Percentiles rank a stretch among this genome's conserved stretches.
Evolutionary conservation across 2,113 vertebrate genomes (phyloP).

Genomic region (Tragelaphus imberbis): DNA sequence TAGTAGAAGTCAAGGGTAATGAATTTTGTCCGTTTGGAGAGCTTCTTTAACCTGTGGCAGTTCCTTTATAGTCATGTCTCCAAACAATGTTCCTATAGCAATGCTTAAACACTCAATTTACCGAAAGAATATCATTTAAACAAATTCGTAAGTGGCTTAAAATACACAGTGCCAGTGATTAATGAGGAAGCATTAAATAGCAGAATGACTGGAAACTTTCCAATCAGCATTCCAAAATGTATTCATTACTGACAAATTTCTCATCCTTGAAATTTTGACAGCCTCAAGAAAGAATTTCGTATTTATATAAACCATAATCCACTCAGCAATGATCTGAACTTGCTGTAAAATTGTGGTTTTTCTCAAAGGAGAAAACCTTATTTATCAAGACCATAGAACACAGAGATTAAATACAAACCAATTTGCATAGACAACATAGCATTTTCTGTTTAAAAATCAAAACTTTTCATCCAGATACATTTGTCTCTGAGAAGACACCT

Average conservation of each 20-base stretch:
- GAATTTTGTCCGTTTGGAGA: conserved; percentile 9
- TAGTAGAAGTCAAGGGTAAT: conserved; percentile 31
- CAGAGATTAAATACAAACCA: conserved; percentile 44
- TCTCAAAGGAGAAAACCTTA: conserved; percentile 33
- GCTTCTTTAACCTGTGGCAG: neutral
- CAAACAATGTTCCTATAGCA: conserved; percentile 15
- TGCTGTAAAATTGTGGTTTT: neutral
- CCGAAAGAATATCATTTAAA: conserved; percentile 29
- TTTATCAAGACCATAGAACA: conserved; percentile 11
- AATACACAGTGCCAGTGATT: conserved; percentile 46
- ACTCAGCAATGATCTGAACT: neutral
- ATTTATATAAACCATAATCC: conserved; percentile 38
- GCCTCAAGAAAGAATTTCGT: conserved; percentile 12
- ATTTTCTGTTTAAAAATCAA: conserved; percentile 39
- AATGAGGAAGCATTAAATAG: conserved; percentile 50
- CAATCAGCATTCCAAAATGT: conserved; percentile 15
- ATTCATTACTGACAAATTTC: conserved; percentile 33
- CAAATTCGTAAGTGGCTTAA: conserved; percentile 36
- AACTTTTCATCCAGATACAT: conserved; percentile 51
- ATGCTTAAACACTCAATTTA: conserved; percentile 22
- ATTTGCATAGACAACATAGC: conserved; percentile 13
- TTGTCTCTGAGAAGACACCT: conserved; percentile 37
- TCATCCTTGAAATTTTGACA: conserved; percentile 43
- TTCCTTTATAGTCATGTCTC: neutral
- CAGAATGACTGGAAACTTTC: conserved; percentile 48